phyloP scores from a whole-genome alignment of 2,888 invertebrate genomes.

The Dendrolimus pini region DNA sequence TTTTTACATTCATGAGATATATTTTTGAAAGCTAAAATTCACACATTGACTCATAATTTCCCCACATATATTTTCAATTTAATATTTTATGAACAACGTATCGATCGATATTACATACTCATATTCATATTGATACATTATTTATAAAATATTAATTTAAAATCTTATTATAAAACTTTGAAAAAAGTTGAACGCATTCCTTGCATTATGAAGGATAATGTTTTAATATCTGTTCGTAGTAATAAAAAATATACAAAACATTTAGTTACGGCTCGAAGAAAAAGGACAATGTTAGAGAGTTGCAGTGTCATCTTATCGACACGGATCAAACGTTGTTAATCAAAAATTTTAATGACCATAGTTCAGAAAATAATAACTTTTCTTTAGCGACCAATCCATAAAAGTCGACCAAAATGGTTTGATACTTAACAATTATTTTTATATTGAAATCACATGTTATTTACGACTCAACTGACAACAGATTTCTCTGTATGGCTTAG shows the following conservation, averaged over 20 bases:
- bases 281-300: constrained; percentile 58
- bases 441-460: too few species aligned
- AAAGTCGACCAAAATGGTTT: constrained; percentile 24
- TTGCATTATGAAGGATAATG: constrained; percentile 49
- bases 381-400: constrained; percentile 48
- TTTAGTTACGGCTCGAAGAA: constrained; percentile 66
- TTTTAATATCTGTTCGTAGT: constrained; percentile 52
- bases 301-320: constrained; percentile 71
- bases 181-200: constrained; percentile 42
- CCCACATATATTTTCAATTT: too few species aligned
- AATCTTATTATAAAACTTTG: constrained; percentile 22
- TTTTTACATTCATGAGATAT: too few species aligned
- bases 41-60: too few species aligned
- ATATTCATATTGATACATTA: too few species aligned
- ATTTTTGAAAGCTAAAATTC: too few species aligned
- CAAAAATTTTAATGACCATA: constrained; percentile 77
- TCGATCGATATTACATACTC: too few species aligned
- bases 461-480: too few species aligned
- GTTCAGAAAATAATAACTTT: constrained; percentile 75
- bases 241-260: constrained; percentile 60
- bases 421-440: constrained; percentile 31
- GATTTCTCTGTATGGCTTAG: too few species aligned
- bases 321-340: constrained; percentile 74
- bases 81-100: too few species aligned
- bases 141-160: constrained; percentile 19